Base-by-base conservation (phyloP, 2,113 vertebrate genomes). In the Pachypanchax playfairii region DNA sequence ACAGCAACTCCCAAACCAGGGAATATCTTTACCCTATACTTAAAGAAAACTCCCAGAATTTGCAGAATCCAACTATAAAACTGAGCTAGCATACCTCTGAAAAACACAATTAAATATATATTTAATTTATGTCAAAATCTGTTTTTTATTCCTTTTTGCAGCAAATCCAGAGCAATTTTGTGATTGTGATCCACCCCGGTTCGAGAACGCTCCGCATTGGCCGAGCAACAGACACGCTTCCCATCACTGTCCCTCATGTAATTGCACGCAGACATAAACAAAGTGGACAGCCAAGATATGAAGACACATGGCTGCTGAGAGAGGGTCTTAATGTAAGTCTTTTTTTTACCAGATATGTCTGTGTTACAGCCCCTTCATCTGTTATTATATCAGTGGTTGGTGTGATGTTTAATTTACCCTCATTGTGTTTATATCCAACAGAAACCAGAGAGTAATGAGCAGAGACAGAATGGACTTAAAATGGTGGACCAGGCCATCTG, bases 401-500 rank as follows among this genome's bases (percentile, higher is more conserved):
- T 52, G 29, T 24, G 7, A 1, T 28, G 18, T 28, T 36, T n/a
- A 7, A 13, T 50, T 33, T 38, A 1, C 9, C 0, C 6, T 26
- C 6, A 31, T 47, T 48, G 4, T 21, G 5, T 14, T 73, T 24
- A 10, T 65, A n/a, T 39, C 49, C 22, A 33, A 49, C 80, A 96
- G 95, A 98, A 95, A 92, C 91, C 94, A 74, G 97, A 99, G 87
- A 98, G 97, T 65, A 94, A 92, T 8, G 97, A 99, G 52, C 97
- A 99, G 86, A 94, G 97, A 79, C 97, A 98, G 83, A 98, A 97
- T 87, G 97, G 97, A 22, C 94, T 99, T 49, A 99, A 99, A 91
- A 99, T 99, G 97, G 96, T 99, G 20, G 97, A 99, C 76, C 97
- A 99, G 88, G 97, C 97, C 20, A 99, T 99, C 85, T 99, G 97